Conservation (phyloP, 2,797 vertebrate genomes). For the Acrocephalus scirpaceus region DNA sequence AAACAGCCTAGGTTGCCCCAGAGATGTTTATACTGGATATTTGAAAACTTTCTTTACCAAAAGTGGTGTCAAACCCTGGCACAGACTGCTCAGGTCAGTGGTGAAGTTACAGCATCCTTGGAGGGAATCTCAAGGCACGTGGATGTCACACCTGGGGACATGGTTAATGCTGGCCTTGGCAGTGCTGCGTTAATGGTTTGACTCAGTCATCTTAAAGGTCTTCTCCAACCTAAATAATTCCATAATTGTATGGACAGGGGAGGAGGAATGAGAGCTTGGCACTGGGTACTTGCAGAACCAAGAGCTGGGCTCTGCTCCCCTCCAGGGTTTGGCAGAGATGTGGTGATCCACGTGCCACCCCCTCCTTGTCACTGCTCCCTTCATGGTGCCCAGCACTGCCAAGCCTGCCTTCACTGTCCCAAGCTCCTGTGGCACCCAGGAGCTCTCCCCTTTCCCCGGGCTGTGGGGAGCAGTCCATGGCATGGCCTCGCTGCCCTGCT, state of each 20-base stretch:
- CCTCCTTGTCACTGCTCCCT: fast-evolving
- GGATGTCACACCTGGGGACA: background rate
- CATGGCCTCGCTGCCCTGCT: background rate
- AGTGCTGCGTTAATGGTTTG: background rate
- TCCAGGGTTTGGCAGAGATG: background rate
- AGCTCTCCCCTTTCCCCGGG: background rate
- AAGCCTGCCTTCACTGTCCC: background rate
- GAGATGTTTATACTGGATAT: background rate
- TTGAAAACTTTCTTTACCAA: background rate
- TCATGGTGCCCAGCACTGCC: fast-evolving
- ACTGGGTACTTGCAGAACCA: background rate
- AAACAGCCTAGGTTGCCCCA: background rate
- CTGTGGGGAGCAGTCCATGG: background rate
- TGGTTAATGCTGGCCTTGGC: background rate
- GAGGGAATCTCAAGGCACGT: fast-evolving
- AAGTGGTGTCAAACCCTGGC: background rate
- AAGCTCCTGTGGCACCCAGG: fast-evolving
- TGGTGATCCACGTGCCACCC: fast-evolving
- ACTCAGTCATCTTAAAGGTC: background rate
- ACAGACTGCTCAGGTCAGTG: background rate
- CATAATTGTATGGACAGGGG: background rate
- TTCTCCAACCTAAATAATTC: background rate
- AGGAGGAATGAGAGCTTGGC: background rate
- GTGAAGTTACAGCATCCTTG: no score
- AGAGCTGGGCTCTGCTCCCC: background rate